Percentiles rank a stretch among this genome's conserved stretches.
Conservation (phyloP, 2,113 vertebrate genomes). For the Gracilinanus agilis region DNA sequence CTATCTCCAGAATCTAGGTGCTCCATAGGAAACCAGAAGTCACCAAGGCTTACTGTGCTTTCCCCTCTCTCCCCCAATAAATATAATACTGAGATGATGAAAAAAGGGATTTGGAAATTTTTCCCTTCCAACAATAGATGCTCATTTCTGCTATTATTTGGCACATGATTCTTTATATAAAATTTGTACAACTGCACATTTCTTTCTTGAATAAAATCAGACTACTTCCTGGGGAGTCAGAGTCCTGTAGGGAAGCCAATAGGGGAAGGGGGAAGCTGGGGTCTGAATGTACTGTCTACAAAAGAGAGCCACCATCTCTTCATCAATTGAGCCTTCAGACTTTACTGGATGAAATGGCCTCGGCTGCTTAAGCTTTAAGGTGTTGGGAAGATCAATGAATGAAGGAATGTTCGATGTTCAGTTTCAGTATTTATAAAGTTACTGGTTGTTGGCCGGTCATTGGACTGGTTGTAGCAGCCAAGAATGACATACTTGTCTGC, state of each 20-base stretch:
- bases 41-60: not conserved
- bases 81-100: not conserved
- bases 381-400: not conserved
- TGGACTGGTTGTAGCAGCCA: not conserved
- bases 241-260: not conserved
- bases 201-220: constrained; percentile 41
- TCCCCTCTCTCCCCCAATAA: not conserved
- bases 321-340: not conserved
- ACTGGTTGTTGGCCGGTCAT: not conserved
- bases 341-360: not conserved
- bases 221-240: not conserved
- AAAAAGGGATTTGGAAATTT: not conserved
- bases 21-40: not conserved
- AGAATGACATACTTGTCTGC: not conserved
- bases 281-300: not conserved
- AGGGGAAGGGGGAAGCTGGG: not conserved
- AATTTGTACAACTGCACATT: constrained; percentile 14
- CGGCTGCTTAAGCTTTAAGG: not conserved
- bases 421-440: not conserved
- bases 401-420: too few relatives aligned
- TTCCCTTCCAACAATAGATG: constrained; percentile 30
- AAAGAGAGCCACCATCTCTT: too few relatives aligned
- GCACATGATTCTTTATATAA: constrained; percentile 10
- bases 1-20: not conserved
- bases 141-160: constrained; percentile 33